A percentile compares a stretch with the other conserved stretches of the same genome.
These are phyloP conservation scores for Microcaecilia unicolor DNA, from an alignment of 2,797 vertebrate species.

Conservation along the genomic window DNA sequence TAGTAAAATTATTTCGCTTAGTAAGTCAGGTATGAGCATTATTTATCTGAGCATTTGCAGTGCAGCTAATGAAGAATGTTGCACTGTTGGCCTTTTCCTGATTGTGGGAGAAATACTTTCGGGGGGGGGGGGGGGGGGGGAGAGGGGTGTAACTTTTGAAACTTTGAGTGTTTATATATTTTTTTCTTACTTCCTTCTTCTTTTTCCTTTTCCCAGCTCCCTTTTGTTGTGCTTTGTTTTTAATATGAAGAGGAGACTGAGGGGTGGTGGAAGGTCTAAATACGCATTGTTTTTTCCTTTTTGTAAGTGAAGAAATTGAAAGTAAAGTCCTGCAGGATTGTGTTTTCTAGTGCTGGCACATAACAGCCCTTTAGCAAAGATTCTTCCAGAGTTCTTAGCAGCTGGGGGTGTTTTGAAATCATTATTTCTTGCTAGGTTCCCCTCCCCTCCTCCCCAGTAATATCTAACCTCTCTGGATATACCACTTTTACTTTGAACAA, in stretches of 20 bases:
- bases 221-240: too few species aligned
- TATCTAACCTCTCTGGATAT: neutral
- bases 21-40: conserved; percentile 42
- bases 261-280: conserved; percentile 18
- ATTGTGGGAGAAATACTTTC: conserved; percentile 13
- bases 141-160: conserved; percentile 33
- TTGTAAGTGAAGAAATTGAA: conserved; percentile 1
- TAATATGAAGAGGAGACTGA: conserved; percentile 2
- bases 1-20: conserved; percentile 36
- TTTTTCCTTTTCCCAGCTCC: conserved; percentile 16
- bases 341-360: conserved; percentile 7
- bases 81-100: conserved; percentile 5
- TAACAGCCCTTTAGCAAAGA: conserved; percentile 12
- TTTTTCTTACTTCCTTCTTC: conserved; percentile 22
- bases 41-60: conserved; percentile 43
- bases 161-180: conserved; percentile 34
- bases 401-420: conserved; percentile 26
- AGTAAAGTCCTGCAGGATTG: neutral
- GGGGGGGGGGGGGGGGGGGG: too few species aligned
- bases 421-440: conserved; percentile 30
- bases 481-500: conserved; percentile 23
- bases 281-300: conserved; percentile 3
- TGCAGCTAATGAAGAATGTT: conserved; percentile 39
- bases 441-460: too few species aligned
- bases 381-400: conserved; percentile 9